Evolutionary conservation across 2,888 invertebrate genomes (phyloP), one percentile per base, ranked within the genome.

Genomic region (Cheilosia vernalis): DNA sequence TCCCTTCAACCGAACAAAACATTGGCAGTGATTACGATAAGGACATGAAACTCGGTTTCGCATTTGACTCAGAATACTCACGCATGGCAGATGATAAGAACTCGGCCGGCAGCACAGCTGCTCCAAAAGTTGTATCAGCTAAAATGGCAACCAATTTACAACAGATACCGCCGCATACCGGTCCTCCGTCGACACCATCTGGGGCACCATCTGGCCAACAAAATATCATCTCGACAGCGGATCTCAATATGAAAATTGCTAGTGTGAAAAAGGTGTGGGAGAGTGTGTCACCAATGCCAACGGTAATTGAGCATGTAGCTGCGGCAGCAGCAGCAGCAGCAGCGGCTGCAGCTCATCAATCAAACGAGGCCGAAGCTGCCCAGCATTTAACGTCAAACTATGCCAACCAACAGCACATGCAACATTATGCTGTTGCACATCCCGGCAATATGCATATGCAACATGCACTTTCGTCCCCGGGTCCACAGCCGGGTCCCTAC

Each of bases 181-280:
- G 73, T n/a, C 53, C 63, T 19, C 55, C 72, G 9, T 73, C 73
- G 24, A 49, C 53, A 9, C 58, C 74, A 21, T 56, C 78, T n/a
- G 73, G 79, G 0, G 47, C 78, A 5, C 51, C 61, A 21, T 21
- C 83, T 89, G 94, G 94, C 58, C 94, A 94, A 27, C 95, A 95
- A 70, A 96, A 94, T 88, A 95, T 95, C 10, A 96, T 96, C 88
- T 96, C 96, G 13, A 96, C 97, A 47, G 97, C 97, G 47, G 98
- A 98, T 92, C 94, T 98, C 88, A 97, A 97, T 93, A 95, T 97
- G 93, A 98, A 98, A 93, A 98, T 98, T 88, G 97, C 97, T 44
- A 97, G 97, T 87, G 98, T 98, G 55, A 98, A 98, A 92, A 91
- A 93, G 89, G 96, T 96, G 19, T 97, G 97, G 97, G 97, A 97